Evolutionary conservation across 1,140 invertebrate genomes (phyloP).

Genomic region (Rhysida immarginata): DNA sequence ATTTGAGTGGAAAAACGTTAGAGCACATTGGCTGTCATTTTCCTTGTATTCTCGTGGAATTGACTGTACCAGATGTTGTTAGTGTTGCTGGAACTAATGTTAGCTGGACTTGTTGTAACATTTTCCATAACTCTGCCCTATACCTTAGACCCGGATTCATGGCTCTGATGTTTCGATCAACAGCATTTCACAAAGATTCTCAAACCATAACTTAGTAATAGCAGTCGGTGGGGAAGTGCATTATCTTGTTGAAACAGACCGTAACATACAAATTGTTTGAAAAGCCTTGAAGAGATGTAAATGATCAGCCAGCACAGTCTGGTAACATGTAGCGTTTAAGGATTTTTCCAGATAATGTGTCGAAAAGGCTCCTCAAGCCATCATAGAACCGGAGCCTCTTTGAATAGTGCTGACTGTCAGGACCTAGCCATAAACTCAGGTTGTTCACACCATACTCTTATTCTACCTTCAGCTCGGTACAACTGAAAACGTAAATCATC

Average conservation of each 20-base stretch:
- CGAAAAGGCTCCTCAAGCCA: neutral
- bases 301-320: neutral
- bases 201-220: neutral
- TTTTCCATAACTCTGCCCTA: neutral
- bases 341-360: neutral
- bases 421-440: neutral
- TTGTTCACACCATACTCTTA: neutral
- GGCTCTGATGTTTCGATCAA: neutral
- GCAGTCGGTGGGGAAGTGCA: neutral
- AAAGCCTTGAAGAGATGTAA: neutral
- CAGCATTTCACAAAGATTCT: neutral
- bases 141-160: neutral
- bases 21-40: too few species aligned
- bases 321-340: neutral
- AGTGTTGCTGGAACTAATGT: too few species aligned
- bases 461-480: neutral
- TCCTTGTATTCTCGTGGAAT: too few species aligned
- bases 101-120: neutral
- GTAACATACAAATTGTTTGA: neutral
- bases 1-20: too few species aligned
- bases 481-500: neutral
- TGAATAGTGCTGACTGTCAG: neutral
- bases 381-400: neutral
- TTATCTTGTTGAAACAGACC: neutral
- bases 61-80: too few species aligned